Evolutionary conservation across 92 coral and sea anemone genomes (phyloP).

Genomic region (Parazoanthus atlanticus): DNA sequence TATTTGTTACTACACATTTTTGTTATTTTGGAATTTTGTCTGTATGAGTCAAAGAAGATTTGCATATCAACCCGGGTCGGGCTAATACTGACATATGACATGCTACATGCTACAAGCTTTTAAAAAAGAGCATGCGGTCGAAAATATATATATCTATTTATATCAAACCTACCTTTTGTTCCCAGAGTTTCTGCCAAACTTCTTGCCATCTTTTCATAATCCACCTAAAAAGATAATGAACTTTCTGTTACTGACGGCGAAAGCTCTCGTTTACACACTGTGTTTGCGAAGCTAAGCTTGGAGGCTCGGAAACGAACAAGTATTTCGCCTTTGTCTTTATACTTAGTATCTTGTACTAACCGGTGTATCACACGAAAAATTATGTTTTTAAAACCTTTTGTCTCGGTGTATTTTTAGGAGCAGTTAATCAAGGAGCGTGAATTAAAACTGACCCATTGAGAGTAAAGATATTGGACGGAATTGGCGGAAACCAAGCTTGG

Average conservation of each 20-base stretch:
- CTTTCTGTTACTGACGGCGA: constrained; percentile 6
- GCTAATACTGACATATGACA: not conserved
- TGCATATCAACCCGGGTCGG: not conserved
- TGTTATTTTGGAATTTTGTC: not conserved
- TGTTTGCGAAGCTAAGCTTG: not conserved
- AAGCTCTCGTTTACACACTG: not conserved
- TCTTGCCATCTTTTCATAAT: constrained; percentile 49
- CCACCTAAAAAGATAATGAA: constrained; percentile 32
- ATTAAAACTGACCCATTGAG: not conserved
- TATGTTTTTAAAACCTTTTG: constrained; percentile 1
- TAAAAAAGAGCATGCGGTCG: not conserved
- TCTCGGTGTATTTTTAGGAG: not conserved
- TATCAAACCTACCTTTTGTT: constrained; percentile 27
- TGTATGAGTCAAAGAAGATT: not conserved
- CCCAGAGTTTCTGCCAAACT: constrained; percentile 40
- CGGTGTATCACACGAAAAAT: not conserved
- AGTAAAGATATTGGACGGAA: not conserved
- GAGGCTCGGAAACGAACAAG: not conserved
- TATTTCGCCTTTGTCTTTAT: not conserved
- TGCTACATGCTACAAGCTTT: no score
- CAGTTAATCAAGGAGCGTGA: not conserved
- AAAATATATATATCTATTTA: not conserved
- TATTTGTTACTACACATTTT: not conserved
- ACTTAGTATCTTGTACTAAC: not conserved
- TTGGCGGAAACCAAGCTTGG: not conserved